Percentiles rank a stretch among this genome's conserved stretches.
Evolutionary conservation across 2,888 invertebrate genomes (phyloP).

Genomic region (Drosophila mimica): DNA sequence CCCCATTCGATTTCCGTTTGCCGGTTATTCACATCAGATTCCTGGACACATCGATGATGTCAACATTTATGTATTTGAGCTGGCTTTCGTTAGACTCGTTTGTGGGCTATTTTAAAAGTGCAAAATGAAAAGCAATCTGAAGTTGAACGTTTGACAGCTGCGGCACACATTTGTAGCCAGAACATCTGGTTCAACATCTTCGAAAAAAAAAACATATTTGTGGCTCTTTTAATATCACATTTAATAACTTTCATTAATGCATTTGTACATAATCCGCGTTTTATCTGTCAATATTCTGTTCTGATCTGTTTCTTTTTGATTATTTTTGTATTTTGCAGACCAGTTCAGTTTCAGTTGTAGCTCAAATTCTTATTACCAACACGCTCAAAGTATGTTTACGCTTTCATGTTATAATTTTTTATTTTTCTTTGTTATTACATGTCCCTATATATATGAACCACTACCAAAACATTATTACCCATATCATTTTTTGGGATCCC

Average conservation of each 20-base stretch:
- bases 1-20: slow-evolving; percentile 41
- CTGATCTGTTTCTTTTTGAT: slow-evolving; percentile 36
- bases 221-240: slow-evolving; percentile 3
- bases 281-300: slow-evolving; percentile 32
- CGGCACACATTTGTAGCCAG: background rate
- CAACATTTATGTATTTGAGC: slow-evolving; percentile 39
- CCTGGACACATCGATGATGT: slow-evolving; percentile 59
- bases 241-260: slow-evolving; percentile 23
- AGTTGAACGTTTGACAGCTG: slow-evolving; percentile 24
- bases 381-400: slow-evolving; percentile 75
- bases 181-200: slow-evolving; percentile 9
- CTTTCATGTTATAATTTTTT: slow-evolving; percentile 29
- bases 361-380: slow-evolving; percentile 76
- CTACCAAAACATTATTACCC: slow-evolving; percentile 39
- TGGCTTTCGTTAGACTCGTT: slow-evolving; percentile 36
- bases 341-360: slow-evolving; percentile 75
- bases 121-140: slow-evolving; percentile 12
- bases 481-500: slow-evolving; percentile 26
- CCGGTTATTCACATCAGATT: slow-evolving; percentile 27
- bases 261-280: slow-evolving; percentile 31
- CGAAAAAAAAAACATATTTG: background rate
- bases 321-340: slow-evolving; percentile 65
- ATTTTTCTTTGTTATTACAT: slow-evolving; percentile 10
- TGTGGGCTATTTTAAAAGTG: slow-evolving; percentile 23
- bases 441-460: slow-evolving; percentile 27